A percentile compares a stretch with the other conserved stretches of the same genome.
These are phyloP conservation scores for Trachymyrmex septentrionalis DNA, from an alignment of 1,140 invertebrate species.

Conservation along the genomic window DNA sequence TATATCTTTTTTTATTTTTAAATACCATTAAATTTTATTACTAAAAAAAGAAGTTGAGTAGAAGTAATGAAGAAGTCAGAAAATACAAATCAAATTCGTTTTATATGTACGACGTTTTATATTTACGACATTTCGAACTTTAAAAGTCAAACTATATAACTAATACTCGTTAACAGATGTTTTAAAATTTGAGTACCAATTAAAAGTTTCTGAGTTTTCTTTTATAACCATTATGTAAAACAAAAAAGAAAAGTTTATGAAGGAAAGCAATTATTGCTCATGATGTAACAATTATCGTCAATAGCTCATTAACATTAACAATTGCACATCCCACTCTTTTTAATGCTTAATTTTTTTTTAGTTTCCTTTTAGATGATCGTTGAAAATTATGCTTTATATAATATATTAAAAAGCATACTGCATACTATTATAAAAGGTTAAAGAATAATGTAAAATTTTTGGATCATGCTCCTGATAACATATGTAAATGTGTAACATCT, in stretches of 20 bases:
- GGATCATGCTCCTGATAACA: background rate
- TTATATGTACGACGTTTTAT: background rate
- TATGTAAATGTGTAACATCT: conserved; percentile 2
- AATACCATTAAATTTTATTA: background rate
- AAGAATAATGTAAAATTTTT: background rate
- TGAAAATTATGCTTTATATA: background rate
- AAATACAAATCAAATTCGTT: background rate
- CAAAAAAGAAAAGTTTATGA: background rate
- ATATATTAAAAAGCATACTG: background rate
- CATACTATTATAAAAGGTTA: background rate
- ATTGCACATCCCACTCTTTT: background rate
- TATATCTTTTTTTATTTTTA: background rate
- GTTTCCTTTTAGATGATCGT: background rate
- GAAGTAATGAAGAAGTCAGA: background rate
- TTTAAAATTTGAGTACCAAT: background rate
- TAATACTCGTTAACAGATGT: background rate
- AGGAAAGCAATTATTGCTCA: background rate
- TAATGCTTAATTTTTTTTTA: background rate
- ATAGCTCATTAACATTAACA: background rate
- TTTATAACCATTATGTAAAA: background rate
- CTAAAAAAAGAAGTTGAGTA: background rate
- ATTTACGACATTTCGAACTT: conserved; percentile 39
- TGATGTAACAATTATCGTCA: background rate
- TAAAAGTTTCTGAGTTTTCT: background rate
- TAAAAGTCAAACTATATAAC: conserved; percentile 26